Conservation (phyloP, 2,113 vertebrate species). For the Parus major region DNA sequence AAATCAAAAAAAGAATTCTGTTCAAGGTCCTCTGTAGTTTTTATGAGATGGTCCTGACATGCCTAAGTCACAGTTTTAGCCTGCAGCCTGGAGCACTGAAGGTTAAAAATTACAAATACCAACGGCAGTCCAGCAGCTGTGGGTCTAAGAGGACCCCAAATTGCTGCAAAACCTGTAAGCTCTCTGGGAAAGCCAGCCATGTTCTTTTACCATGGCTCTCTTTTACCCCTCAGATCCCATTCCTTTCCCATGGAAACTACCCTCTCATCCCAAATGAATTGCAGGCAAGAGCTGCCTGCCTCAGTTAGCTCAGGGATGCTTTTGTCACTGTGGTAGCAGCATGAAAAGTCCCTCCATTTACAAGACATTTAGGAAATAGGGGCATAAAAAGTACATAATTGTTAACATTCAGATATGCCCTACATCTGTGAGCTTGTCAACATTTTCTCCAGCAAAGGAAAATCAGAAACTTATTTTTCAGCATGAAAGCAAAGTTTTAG, state of each 20-base stretch:
- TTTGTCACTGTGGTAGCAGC: background rate
- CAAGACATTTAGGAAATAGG: background rate
- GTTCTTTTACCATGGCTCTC: background rate
- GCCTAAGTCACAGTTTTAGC: background rate
- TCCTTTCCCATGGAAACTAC: background rate
- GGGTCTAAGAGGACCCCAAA: background rate
- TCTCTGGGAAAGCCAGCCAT: background rate
- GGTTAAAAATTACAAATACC: background rate
- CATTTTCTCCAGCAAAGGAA: background rate
- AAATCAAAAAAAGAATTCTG: background rate
- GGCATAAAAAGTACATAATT: background rate
- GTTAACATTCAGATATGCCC: background rate
- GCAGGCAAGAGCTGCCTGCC: background rate
- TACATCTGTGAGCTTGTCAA: background rate
- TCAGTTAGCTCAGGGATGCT: background rate
- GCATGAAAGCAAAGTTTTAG: background rate
- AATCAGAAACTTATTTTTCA: background rate
- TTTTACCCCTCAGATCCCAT: background rate
- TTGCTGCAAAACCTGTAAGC: background rate
- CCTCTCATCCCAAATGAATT: background rate
- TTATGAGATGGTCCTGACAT: background rate
- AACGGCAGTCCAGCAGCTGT: background rate
- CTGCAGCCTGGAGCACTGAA: background rate
- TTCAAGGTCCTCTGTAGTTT: background rate
- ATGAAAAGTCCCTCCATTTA: background rate